A percentile compares a stretch with the other conserved stretches of the same genome.
Evolutionary conservation across 1,140 invertebrate species (phyloP).

Genomic region (Phortica variegata): DNA sequence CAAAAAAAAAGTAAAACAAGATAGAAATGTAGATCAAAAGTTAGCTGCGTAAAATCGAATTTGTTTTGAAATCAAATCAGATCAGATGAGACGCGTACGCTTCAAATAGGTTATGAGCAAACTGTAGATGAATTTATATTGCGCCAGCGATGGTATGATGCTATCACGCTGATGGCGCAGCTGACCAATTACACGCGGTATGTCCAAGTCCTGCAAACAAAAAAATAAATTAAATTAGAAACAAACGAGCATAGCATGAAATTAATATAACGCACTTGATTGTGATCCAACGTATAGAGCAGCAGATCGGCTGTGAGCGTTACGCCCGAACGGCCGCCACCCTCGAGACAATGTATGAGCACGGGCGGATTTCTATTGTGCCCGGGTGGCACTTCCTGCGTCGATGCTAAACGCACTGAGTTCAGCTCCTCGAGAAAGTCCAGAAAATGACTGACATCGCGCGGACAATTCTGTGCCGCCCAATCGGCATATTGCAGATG

Average conservation of each 20-base stretch:
- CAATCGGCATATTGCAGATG: conserved; percentile 80
- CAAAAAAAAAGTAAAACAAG: too few relatives aligned
- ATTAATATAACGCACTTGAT: conserved; percentile 65
- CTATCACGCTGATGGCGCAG: conserved; percentile 81
- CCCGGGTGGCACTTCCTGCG: conserved; percentile 66
- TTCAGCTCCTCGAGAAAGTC: conserved; percentile 84
- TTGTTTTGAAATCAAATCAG: too few relatives aligned
- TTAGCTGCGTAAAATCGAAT: too few relatives aligned
- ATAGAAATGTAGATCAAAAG: too few relatives aligned
- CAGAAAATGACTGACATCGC: conserved; percentile 67
- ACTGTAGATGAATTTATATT: conserved; percentile 87
- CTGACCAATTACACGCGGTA: conserved; percentile 72
- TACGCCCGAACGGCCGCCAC: conserved; percentile 72
- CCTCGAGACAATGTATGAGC: conserved; percentile 70
- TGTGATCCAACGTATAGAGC: conserved; percentile 82
- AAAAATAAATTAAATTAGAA: background rate
- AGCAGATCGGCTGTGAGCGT: conserved; percentile 78
- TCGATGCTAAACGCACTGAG: conserved; percentile 73
- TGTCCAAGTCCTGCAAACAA: conserved; percentile 69
- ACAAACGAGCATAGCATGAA: background rate
- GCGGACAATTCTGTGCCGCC: conserved; percentile 70
- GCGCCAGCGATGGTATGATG: conserved; percentile 82
- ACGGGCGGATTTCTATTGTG: conserved; percentile 72
- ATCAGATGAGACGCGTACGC: conserved; percentile 79
- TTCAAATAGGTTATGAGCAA: conserved; percentile 82